Evolutionary conservation across 2,797 vertebrate genomes (phyloP).

Genomic region (Holocentrus rufus): DNA sequence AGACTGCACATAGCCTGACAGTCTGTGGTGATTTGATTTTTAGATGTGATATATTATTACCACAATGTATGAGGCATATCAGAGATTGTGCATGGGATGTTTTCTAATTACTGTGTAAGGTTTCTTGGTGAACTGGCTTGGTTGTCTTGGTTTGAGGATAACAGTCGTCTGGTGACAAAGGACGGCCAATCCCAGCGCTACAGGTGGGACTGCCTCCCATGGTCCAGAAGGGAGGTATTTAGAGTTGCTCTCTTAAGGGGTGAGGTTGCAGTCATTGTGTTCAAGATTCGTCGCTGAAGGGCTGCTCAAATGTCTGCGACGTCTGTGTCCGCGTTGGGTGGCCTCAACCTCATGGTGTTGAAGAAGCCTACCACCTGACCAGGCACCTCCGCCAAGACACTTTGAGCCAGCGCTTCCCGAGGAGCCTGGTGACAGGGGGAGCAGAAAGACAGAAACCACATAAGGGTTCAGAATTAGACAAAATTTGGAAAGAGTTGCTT

Average conservation of each 20-base stretch:
- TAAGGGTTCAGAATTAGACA: neutral
- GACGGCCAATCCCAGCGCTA: neutral
- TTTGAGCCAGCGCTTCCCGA: slow-evolving; percentile 89
- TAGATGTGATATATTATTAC: neutral
- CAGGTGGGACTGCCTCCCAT: neutral
- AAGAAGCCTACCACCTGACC: slow-evolving; percentile 92
- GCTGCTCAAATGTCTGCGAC: slow-evolving; percentile 37
- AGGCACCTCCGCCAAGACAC: slow-evolving; percentile 93
- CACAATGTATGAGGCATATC: neutral
- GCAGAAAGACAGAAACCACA: slow-evolving; percentile 1
- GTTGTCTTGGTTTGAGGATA: no score
- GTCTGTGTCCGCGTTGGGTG: slow-evolving; percentile 69
- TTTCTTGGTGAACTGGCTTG: no score
- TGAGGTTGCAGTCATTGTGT: neutral
- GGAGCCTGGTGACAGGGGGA: slow-evolving; percentile 78
- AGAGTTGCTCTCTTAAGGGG: neutral
- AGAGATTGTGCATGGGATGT: no score
- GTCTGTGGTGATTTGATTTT: neutral
- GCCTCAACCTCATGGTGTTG: slow-evolving; percentile 85
- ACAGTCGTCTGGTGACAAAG: no score
- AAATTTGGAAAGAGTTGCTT: neutral
- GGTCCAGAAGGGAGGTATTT: neutral
- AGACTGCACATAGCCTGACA: neutral
- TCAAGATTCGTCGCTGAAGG: slow-evolving; percentile 9
- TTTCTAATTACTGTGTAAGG: no score